Percentiles rank a stretch among this genome's conserved stretches.
These are phyloP conservation scores for Ceyx margarethae DNA, from an alignment of 2,113 vertebrate genomes.

Conservation along the genomic window DNA sequence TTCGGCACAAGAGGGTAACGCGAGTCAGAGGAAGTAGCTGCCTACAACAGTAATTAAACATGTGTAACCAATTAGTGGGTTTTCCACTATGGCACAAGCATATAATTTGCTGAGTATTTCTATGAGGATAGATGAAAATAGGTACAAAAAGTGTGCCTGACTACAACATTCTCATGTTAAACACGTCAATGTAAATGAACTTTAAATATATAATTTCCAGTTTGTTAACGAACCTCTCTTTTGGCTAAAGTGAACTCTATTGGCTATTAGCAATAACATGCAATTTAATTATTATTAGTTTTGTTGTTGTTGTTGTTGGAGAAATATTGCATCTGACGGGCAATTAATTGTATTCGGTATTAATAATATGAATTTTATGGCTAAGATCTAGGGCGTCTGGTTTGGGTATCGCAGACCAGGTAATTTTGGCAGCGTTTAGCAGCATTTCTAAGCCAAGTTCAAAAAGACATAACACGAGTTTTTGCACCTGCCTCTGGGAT, in stretches of 20 bases:
- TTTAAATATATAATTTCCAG: constrained; percentile 78
- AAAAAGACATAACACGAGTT: background rate
- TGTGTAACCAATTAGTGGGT: constrained; percentile 95
- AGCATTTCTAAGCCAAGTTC: background rate
- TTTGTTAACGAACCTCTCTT: constrained; percentile 69
- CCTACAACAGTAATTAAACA: constrained; percentile 97
- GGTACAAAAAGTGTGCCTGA: constrained; percentile 76
- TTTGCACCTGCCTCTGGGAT: background rate
- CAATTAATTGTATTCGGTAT: constrained; percentile 49
- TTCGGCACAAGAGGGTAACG: constrained; percentile 84
- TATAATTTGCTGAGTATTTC: constrained; percentile 90
- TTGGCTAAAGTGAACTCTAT: constrained; percentile 61
- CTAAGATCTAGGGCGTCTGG: background rate
- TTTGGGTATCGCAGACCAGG: background rate
- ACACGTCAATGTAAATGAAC: constrained; percentile 75
- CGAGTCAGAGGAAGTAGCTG: constrained; percentile 89
- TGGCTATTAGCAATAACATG: constrained; percentile 65
- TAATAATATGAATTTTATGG: constrained; percentile 56
- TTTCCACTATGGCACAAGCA: constrained; percentile 86
- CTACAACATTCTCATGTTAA: constrained; percentile 74
- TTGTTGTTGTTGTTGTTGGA: background rate
- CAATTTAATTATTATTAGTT: constrained; percentile 49
- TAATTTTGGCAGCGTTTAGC: background rate
- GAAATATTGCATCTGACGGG: constrained; percentile 68
- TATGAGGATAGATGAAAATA: constrained; percentile 80